Percentiles rank a stretch among this genome's conserved stretches.
Conservation (phyloP, 2,888 invertebrate genomes). For the Campaea margaritaria region DNA sequence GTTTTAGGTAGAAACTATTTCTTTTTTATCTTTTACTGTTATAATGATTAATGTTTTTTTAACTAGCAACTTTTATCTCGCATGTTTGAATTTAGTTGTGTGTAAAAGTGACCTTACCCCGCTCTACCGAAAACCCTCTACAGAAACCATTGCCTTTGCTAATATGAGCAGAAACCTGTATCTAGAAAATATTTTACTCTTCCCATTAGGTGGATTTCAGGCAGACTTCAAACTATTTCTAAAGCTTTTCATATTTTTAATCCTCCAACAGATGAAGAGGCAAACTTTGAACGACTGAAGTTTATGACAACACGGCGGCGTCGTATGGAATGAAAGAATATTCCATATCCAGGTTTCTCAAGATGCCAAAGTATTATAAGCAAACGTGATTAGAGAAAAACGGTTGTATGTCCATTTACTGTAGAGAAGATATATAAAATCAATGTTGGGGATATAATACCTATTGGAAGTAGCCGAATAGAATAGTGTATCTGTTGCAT, state of each 20-base stretch:
- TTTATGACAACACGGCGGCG: conserved; percentile 45
- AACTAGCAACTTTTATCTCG: too few species aligned
- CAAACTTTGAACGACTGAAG: conserved; percentile 53
- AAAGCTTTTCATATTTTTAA: background rate
- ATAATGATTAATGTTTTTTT: too few species aligned
- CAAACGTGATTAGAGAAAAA: conserved; percentile 68
- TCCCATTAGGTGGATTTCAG: too few species aligned
- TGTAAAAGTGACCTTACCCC: too few species aligned
- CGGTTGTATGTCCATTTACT: conserved; percentile 83
- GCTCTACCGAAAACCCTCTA: too few species aligned
- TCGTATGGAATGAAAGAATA: conserved; percentile 35
- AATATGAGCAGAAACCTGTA: too few species aligned
- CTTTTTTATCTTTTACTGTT: too few species aligned
- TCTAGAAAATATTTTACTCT: too few species aligned
- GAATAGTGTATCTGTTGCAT: conserved; percentile 37
- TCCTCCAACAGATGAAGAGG: conserved; percentile 74
- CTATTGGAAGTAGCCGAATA: conserved; percentile 26
- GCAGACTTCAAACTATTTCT: too few species aligned
- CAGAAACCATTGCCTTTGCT: too few species aligned
- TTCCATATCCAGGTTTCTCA: conserved; percentile 53
- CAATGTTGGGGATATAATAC: conserved; percentile 51
- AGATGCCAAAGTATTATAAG: conserved; percentile 74
- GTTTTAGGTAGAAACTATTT: too few species aligned
- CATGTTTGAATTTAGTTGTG: too few species aligned
- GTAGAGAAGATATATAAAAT: conserved; percentile 67